These are phyloP conservation scores for Coptotermes formosanus DNA, from an alignment of 1,140 invertebrate species.

Conservation along the genomic window DNA sequence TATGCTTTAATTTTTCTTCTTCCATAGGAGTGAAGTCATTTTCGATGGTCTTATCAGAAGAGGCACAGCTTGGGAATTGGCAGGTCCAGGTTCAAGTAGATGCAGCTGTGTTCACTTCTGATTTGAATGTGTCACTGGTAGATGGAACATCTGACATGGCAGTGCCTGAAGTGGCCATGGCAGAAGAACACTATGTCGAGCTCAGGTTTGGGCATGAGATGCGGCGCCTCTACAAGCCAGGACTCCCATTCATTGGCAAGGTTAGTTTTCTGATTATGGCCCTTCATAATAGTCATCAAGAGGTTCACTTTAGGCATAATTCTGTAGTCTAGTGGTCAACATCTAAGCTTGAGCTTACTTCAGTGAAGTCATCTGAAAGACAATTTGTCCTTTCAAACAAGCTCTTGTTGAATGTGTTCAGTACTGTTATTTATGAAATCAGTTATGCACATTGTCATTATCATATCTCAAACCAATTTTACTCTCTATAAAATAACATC, in stretches of 20 bases:
- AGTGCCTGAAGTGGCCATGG: slow-evolving; percentile 54
- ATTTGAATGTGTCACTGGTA: slow-evolving; percentile 47
- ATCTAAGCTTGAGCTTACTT: no score
- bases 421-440: no score
- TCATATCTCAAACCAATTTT: no score
- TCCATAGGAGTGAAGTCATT: slow-evolving; percentile 56
- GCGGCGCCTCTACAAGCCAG: slow-evolving; percentile 61
- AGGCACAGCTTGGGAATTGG: slow-evolving; percentile 56
- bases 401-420: no score
- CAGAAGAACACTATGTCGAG: slow-evolving; percentile 64
- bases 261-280: slow-evolving; percentile 45
- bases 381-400: no score
- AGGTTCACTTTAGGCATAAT: no score
- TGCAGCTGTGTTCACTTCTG: slow-evolving; percentile 48
- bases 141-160: slow-evolving; percentile 33
- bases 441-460: no score
- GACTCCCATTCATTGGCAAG: slow-evolving; percentile 61
- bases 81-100: slow-evolving; percentile 57
- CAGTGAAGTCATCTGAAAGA: no score
- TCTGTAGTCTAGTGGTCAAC: no score
- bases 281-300: neutral
- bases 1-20: no score
- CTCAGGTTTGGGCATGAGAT: slow-evolving; percentile 60
- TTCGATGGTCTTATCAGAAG: slow-evolving; percentile 50
- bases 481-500: no score